These are phyloP conservation scores for Tinea pellionella DNA, from an alignment of 2,888 invertebrate species.

Conservation along the genomic window DNA sequence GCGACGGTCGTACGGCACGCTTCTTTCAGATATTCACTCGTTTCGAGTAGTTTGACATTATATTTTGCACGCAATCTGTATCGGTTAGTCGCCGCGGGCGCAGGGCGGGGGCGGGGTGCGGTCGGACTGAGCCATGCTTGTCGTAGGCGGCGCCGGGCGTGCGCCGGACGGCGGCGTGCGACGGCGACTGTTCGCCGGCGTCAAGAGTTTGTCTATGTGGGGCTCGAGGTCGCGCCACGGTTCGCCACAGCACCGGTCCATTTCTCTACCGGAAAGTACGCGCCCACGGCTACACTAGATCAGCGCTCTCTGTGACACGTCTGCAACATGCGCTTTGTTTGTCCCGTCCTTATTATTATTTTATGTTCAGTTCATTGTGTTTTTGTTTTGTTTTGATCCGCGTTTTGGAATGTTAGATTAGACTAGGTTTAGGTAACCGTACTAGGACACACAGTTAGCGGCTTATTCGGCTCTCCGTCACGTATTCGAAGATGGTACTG, in stretches of 20 bases:
- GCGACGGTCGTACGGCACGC: constrained; percentile 20
- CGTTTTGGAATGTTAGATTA: constrained; percentile 61
- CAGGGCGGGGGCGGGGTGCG: constrained; percentile 37
- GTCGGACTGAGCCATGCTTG: constrained; percentile 61
- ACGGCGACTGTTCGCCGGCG: constrained; percentile 82
- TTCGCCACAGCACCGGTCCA: constrained; percentile 83
- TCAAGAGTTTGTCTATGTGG: constrained; percentile 83
- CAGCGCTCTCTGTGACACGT: constrained; percentile 53
- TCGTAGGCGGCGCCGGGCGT: constrained; percentile 53
- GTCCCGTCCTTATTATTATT: constrained; percentile 52
- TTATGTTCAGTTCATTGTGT: constrained; percentile 56
- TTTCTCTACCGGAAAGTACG: constrained; percentile 90
- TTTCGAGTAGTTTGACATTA: constrained; percentile 61
- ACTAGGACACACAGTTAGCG: neutral
- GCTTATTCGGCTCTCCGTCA: neutral
- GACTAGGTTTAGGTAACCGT: constrained; percentile 18
- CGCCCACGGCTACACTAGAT: constrained; percentile 55
- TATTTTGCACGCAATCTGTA: constrained; percentile 51
- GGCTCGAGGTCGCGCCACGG: constrained; percentile 75
- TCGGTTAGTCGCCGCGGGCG: constrained; percentile 51
- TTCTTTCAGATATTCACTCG: constrained; percentile 53
- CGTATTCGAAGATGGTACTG: neutral
- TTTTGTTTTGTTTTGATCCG: constrained; percentile 39
- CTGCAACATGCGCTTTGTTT: constrained; percentile 48
- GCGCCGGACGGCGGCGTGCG: constrained; percentile 74